Percentiles rank a stretch among this genome's conserved stretches.
phyloP scores from a whole-genome alignment of 2,888 invertebrate species.

The Ptychoptera albimana region DNA sequence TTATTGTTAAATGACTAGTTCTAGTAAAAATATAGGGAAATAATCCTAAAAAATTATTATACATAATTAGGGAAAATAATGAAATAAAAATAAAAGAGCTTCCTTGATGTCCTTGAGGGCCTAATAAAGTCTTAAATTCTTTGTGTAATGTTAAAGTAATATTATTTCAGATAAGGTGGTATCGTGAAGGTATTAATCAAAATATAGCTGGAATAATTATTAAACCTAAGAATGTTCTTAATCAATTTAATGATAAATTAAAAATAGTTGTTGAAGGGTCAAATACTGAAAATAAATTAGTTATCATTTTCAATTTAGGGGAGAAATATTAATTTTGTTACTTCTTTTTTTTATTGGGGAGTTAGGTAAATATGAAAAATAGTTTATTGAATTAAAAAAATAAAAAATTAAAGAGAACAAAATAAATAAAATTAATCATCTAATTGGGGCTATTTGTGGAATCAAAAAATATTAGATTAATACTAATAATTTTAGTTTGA shows the following conservation, averaged over 20 bases:
- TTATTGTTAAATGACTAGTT: conserved; percentile 45
- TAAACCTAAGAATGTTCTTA: conserved; percentile 36
- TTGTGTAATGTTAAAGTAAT: conserved; percentile 33
- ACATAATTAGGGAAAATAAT: conserved; percentile 41
- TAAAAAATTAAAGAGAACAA: conserved; percentile 30
- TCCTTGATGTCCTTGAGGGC: conserved; percentile 31
- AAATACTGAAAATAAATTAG: conserved; percentile 50
- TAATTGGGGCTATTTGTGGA: conserved; percentile 50
- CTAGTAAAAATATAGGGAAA: conserved; percentile 56
- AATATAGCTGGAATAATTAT: conserved; percentile 35
- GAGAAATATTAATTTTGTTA: conserved; percentile 17
- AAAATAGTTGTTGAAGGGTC: conserved; percentile 40
- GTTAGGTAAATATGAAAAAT: conserved; percentile 30
- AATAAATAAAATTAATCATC: conserved; percentile 32
- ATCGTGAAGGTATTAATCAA: conserved; percentile 39
- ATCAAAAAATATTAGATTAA: conserved; percentile 42
- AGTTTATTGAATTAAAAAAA: conserved; percentile 37
- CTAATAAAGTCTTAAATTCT: conserved; percentile 42
- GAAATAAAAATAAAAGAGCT: conserved; percentile 39
- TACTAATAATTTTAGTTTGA: conserved; percentile 47
- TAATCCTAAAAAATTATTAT: conserved; percentile 53
- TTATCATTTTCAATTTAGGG: conserved; percentile 45
- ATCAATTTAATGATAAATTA: conserved; percentile 40
- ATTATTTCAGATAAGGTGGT: conserved; percentile 33
- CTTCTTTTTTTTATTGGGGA: too few relatives aligned